These are phyloP conservation scores for Hystrix brachyura DNA, from an alignment of 2,113 vertebrate genomes.

Conservation along the genomic window DNA sequence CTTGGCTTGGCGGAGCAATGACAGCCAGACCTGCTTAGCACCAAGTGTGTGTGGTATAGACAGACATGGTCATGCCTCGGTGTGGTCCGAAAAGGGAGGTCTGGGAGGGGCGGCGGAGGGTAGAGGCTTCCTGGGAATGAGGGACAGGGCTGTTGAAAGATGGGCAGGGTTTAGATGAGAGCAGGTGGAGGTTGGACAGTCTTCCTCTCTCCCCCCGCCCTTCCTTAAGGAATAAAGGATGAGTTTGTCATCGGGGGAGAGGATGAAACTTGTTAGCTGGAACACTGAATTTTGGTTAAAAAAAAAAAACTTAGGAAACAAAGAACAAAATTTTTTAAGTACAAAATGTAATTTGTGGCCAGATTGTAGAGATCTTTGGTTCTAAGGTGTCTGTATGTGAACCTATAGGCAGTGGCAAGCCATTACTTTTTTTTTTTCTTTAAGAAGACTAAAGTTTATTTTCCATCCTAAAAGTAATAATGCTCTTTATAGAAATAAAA, in stretches of 20 bases:
- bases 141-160: neutral
- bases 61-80: neutral
- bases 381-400: neutral
- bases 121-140: constrained; percentile 7
- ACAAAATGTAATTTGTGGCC: constrained; percentile 7
- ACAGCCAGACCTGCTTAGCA: neutral
- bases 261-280: neutral
- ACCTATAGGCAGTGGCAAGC: neutral
- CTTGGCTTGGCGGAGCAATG: neutral
- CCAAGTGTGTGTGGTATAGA: neutral
- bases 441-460: constrained; percentile 54
- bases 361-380: neutral
- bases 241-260: neutral
- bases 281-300: neutral
- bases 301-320: neutral
- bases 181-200: neutral
- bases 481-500: constrained; percentile 53
- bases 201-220: too few relatives aligned
- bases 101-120: neutral
- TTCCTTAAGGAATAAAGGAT: neutral
- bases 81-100: neutral
- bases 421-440: neutral
- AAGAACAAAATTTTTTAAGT: neutral
- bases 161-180: neutral
- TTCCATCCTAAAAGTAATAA: constrained; percentile 57